Evolutionary conservation across 1,140 invertebrate genomes (phyloP), one percentile per base, ranked within the genome.

Genomic region (Aphis gossypii): DNA sequence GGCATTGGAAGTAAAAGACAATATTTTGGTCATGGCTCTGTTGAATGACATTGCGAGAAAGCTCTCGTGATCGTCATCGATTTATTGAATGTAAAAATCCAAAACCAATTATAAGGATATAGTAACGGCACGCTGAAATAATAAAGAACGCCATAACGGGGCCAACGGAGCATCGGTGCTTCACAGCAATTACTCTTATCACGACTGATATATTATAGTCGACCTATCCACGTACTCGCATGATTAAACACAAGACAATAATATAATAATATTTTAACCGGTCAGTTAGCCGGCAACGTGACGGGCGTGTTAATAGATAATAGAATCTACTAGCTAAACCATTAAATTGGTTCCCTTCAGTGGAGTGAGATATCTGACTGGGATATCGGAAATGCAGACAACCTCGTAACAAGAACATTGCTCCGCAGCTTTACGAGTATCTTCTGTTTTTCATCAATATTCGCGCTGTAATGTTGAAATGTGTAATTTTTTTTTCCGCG

Each of bases 41-140:
- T n/a, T 76, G 23, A n/a, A n/a, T 68, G 0, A n/a, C 30, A 68
- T 18, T 76, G 1, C 6, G 60, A 76, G n/a, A n/a, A 76, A 3
- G 14, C 18, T 14, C 6, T 11, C 4, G 0, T 11, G 30, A 18
- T 11, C 18, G n/a, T n/a, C 14, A 0, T 18, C 4, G 5, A n/a
- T 41, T 2, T 35, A 76, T n/a, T 2, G 6, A 68, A n/a, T n/a
- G n/a, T n/a, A 76, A n/a, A 18, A n/a, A 76, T 76, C 30, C 14
- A n/a, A 76, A 76, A 4, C 14, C 14, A 76, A 76, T 68, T 68
- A 5, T n/a, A 68, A n/a, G 14, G 48, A n/a, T 56, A 56, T 60
- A n/a, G 4, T 76, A 18, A 1, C 30, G n/a, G 5, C 30, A 68
- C 14, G 25, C 30, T 5, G 30, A 18, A n/a, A 76, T 14, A 14